Base-by-base conservation (phyloP, 2,888 invertebrate species). In the Pheosia gnoma region DNA sequence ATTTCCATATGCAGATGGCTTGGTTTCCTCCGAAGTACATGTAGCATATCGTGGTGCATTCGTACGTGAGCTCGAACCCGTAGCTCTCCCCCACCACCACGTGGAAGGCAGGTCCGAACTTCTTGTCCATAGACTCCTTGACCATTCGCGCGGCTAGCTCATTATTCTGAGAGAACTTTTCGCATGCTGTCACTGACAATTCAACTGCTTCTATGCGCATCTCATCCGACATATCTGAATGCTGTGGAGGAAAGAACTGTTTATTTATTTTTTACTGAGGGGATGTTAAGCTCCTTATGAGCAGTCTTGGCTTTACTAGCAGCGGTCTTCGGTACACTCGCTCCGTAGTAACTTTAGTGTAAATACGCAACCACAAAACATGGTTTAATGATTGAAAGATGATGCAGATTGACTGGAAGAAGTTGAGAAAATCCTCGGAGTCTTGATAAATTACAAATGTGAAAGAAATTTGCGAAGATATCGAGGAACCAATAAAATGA, bases 61-160 rank as follows among this genome's bases (percentile, higher is more conserved):
- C 98, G 86, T 98, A 98, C 2, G 98, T 97, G 66, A 98, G 95
- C 87, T 98, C 98, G 89, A 98, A 98, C 56, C 98, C 98, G 90
- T 96, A 99, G 64, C 97, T 98, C 94, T 99, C 99, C 6, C 99
- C 99, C 5, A 99, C 97, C 0, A 99, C 97, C n/a, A 97, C 98
- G 89, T 98, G 98, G 96, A 98, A 99, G 64, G 98, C 96, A 0
- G 98, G 96, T 4, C 99, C 99, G 88, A 98, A 98, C 86, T 98
- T 98, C 90, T 98, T 98, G 90, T 99, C 99, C 96, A 99, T 96
- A 56, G 96, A 95, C 79, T 99, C 98, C 90, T 99, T 99, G 61
- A 99, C 98, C 95, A 97, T 96, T 75, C 95, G 96, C n/a, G 99
- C 98, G 0, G 98, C 98, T 72, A 95, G 94, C 95, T 98, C 95